Evolutionary conservation across 2,797 vertebrate genomes (phyloP).

Genomic region (Sciaenops ocellatus): DNA sequence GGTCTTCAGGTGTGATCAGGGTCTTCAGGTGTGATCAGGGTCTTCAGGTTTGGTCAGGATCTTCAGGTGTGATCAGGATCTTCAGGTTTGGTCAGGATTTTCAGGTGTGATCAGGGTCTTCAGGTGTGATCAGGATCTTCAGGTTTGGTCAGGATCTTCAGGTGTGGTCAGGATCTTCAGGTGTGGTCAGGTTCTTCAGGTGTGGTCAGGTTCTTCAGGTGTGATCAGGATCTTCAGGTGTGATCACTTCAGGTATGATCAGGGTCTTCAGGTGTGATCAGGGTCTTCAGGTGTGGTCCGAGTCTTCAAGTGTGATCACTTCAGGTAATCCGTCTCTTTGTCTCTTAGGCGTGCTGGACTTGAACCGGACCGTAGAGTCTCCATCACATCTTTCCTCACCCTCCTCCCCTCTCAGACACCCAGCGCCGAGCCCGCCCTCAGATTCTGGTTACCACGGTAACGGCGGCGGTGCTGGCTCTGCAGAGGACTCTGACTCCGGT

Average conservation of each 20-base stretch:
- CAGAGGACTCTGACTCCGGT: slow-evolving; percentile 71
- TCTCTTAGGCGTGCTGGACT: slow-evolving; percentile 57
- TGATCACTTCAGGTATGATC: not conserved
- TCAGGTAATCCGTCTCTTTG: not conserved
- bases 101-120: accelerated
- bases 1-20: not conserved
- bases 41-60: not conserved
- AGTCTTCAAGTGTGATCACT: too few species aligned
- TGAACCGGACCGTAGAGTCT: slow-evolving; percentile 55
- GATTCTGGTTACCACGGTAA: slow-evolving; percentile 58
- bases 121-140: accelerated
- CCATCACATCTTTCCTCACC: slow-evolving; percentile 30
- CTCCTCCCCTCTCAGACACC: slow-evolving; percentile 35
- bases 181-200: not conserved
- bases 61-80: not conserved
- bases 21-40: not conserved
- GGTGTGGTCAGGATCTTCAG: not conserved
- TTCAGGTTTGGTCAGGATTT: not conserved
- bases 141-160: not conserved
- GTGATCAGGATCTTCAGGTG: not conserved
- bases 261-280: accelerated
- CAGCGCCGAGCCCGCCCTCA: slow-evolving; percentile 34
- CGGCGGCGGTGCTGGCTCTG: slow-evolving; percentile 35
- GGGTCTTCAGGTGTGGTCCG: not conserved
- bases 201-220: not conserved